Evolutionary conservation across 2,888 invertebrate species (phyloP).

Genomic region (Lepidocyrtinus sp.): DNA sequence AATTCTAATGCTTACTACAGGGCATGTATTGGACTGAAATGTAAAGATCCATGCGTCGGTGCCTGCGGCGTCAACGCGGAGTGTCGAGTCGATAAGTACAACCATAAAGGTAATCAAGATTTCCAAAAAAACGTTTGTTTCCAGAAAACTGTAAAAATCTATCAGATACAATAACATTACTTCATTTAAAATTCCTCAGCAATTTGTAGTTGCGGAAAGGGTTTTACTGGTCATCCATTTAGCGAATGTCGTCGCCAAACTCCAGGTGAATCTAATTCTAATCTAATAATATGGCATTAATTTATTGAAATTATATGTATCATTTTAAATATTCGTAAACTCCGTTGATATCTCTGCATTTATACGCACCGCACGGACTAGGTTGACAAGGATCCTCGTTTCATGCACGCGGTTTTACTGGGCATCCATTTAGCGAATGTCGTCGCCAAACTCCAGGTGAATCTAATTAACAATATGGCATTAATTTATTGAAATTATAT

Average conservation of each 20-base stretch:
- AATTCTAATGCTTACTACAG: constrained; percentile 75
- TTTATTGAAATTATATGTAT: too few relatives aligned
- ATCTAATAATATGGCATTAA: too few relatives aligned
- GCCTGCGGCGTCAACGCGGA: constrained; percentile 83
- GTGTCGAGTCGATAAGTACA: constrained; percentile 78
- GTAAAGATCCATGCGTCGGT: constrained; percentile 84
- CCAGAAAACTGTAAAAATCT: neutral
- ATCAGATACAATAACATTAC: neutral
- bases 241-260: constrained; percentile 83
- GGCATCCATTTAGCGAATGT: constrained; percentile 87
- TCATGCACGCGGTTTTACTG: constrained; percentile 83
- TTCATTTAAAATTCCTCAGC: constrained; percentile 24
- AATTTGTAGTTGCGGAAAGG: constrained; percentile 78
- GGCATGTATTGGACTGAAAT: constrained; percentile 86
- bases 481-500: too few relatives aligned
- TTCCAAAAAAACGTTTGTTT: constrained; percentile 1
- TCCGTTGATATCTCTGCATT: too few relatives aligned
- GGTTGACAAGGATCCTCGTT: too few relatives aligned
- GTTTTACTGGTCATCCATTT: constrained; percentile 87
- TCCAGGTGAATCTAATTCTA: too few relatives aligned
- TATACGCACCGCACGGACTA: too few relatives aligned
- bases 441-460: constrained; percentile 77
- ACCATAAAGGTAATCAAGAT: constrained; percentile 38
- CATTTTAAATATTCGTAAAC: too few relatives aligned
- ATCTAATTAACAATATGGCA: too few relatives aligned